Percentiles rank a stretch among this genome's conserved stretches.
Evolutionary conservation across 2,797 vertebrate genomes (phyloP).

Genomic region (Neosilurus hyrtlii): DNA sequence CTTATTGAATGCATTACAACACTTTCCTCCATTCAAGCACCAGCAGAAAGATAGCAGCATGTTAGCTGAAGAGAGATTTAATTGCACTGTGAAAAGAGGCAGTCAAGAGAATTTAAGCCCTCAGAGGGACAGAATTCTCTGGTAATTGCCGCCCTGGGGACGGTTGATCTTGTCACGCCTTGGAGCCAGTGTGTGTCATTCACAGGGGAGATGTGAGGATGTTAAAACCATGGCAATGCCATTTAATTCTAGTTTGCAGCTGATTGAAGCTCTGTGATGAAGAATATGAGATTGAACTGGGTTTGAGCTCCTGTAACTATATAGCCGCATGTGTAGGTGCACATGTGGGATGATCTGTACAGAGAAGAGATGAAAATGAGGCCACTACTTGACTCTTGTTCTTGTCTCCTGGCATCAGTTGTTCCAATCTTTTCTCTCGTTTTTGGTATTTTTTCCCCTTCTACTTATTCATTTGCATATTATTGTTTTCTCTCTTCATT

Average conservation of each 20-base stretch:
- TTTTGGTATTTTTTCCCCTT: neutral
- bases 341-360: neutral
- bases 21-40: slow-evolving; percentile 1
- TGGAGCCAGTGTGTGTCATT: slow-evolving; percentile 11
- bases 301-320: neutral
- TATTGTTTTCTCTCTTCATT: neutral
- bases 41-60: neutral
- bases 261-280: neutral
- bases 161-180: slow-evolving; percentile 1
- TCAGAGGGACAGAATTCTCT: slow-evolving; percentile 27
- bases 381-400: neutral
- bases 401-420: neutral
- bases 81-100: slow-evolving; percentile 11
- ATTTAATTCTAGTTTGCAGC: neutral
- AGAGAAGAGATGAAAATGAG: neutral
- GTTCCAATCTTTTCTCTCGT: neutral
- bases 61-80: slow-evolving; percentile 12
- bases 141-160: slow-evolving; percentile 40
- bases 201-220: slow-evolving; percentile 12
- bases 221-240: neutral
- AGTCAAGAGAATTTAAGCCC: neutral
- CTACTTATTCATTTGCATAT: neutral
- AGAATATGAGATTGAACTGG: neutral
- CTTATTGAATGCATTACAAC: neutral
- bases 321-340: neutral